Evolutionary conservation across 2,797 vertebrate genomes (phyloP).

Genomic region (Mus spretus): DNA sequence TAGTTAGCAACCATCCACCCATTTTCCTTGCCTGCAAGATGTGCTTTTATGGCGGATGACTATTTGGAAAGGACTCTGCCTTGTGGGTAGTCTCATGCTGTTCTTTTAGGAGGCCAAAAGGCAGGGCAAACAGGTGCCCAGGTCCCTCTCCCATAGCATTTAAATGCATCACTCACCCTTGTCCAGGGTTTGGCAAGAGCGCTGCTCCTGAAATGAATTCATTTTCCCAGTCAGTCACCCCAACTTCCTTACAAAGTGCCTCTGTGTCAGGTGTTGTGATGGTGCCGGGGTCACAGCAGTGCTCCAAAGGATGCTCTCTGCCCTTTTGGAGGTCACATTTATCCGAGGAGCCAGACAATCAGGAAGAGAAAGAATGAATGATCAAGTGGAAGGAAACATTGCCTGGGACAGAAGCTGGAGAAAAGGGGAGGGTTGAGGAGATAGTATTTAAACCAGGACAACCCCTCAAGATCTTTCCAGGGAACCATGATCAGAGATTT

Average conservation of each 20-base stretch:
- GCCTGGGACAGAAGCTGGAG: not conserved
- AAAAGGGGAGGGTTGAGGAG: not conserved
- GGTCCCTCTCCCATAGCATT: not conserved
- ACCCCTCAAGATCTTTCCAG: not conserved
- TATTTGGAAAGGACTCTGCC: slow-evolving; percentile 77
- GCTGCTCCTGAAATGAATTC: not conserved
- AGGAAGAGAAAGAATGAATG: not conserved
- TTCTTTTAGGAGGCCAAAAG: slow-evolving; percentile 81
- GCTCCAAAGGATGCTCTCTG: not conserved
- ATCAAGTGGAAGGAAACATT: not conserved
- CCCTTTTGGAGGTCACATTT: not conserved
- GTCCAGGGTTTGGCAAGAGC: not conserved
- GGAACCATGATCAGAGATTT: not conserved
- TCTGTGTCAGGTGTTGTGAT: not conserved
- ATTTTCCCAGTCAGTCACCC: not conserved
- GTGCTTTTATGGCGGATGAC: slow-evolving; percentile 82
- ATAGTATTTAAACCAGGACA: not conserved
- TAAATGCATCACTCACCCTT: not conserved
- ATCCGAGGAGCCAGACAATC: not conserved
- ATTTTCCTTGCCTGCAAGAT: slow-evolving; percentile 85
- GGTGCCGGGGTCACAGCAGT: not conserved
- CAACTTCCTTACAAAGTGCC: not conserved
- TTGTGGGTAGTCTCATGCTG: slow-evolving; percentile 67
- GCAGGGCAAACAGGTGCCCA: not conserved
- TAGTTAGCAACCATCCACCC: slow-evolving; percentile 85